phyloP scores from a whole-genome alignment of 2,888 invertebrate genomes.

The Lampropteryx suffumata region DNA sequence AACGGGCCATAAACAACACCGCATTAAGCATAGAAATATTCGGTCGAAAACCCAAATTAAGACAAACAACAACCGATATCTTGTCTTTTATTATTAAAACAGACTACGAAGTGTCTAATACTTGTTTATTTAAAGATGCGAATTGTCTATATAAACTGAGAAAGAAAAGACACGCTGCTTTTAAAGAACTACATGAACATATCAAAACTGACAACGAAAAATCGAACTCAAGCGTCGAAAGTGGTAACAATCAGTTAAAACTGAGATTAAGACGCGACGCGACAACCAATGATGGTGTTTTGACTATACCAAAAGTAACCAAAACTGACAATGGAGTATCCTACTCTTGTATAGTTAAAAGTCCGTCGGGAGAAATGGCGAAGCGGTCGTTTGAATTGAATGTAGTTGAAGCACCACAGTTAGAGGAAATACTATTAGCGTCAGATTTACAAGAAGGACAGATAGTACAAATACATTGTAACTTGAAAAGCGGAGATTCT shows the following conservation, averaged over 20 bases:
- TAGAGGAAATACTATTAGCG: constrained; percentile 92
- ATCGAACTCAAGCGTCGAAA: not conserved
- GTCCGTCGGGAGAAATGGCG: constrained; percentile 89
- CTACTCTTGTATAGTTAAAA: constrained; percentile 90
- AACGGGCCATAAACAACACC: constrained; percentile 57
- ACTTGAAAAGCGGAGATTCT: constrained; percentile 88
- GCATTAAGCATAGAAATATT: constrained; percentile 70
- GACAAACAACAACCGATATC: constrained; percentile 36
- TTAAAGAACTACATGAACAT: not conserved
- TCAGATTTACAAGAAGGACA: constrained; percentile 91
- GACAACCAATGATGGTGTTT: constrained; percentile 72
- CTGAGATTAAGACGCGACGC: constrained; percentile 49
- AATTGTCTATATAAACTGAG: not conserved
- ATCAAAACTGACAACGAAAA: not conserved
- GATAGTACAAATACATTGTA: constrained; percentile 92
- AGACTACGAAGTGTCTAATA: not conserved
- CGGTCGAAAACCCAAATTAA: constrained; percentile 76
- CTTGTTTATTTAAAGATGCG: not conserved
- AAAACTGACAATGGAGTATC: constrained; percentile 87
- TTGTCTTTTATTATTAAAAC: not conserved
- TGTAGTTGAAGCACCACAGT: constrained; percentile 88
- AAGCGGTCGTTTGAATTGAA: constrained; percentile 87
- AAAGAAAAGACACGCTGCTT: not conserved
- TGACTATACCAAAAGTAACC: constrained; percentile 84
- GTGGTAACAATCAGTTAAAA: not conserved